A percentile compares a stretch with the other conserved stretches of the same genome.
phyloP scores from a whole-genome alignment of 2,113 vertebrate genomes.

The Percopsis transmontana region DNA sequence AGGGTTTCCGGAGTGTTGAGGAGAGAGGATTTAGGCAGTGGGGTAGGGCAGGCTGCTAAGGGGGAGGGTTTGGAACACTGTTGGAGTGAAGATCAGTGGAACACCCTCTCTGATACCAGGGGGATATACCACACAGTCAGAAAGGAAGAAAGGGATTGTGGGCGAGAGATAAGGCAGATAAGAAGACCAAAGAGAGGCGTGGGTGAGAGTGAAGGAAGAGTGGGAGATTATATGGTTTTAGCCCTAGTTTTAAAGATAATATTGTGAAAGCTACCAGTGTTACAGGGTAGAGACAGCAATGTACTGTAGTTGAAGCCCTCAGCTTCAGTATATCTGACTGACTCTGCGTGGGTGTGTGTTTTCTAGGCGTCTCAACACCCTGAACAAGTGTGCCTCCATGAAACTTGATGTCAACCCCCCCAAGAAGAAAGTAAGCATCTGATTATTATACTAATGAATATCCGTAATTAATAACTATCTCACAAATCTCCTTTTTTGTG shows the following conservation, averaged over 20 bases:
- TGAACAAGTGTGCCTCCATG: slow-evolving; percentile 99
- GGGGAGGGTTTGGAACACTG: too few relatives aligned
- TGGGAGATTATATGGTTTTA: not conserved
- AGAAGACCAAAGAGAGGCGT: not conserved
- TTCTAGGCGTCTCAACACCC: slow-evolving; percentile 91
- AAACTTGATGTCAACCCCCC: slow-evolving; percentile 96
- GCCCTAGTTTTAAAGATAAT: not conserved
- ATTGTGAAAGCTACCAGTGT: slow-evolving; percentile 19
- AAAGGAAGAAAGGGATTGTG: slow-evolving; percentile 17
- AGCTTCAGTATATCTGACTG: not conserved
- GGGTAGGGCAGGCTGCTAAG: too few relatives aligned
- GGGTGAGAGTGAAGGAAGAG: not conserved
- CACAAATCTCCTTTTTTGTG: too few relatives aligned
- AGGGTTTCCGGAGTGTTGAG: slow-evolving; percentile 1
- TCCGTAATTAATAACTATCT: too few relatives aligned
- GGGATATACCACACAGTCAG: slow-evolving; percentile 19
- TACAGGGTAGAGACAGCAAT: not conserved
- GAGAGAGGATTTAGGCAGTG: not conserved
- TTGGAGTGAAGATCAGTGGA: too few relatives aligned
- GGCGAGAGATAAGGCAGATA: not conserved
- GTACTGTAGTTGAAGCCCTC: not conserved
- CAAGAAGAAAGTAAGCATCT: slow-evolving; percentile 89
- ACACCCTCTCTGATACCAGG: too few relatives aligned
- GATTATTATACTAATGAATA: not conserved
- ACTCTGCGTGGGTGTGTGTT: slow-evolving; percentile 13